phyloP scores from a whole-genome alignment of 2,888 invertebrate genomes.

The Conchocele bisecta region DNA sequence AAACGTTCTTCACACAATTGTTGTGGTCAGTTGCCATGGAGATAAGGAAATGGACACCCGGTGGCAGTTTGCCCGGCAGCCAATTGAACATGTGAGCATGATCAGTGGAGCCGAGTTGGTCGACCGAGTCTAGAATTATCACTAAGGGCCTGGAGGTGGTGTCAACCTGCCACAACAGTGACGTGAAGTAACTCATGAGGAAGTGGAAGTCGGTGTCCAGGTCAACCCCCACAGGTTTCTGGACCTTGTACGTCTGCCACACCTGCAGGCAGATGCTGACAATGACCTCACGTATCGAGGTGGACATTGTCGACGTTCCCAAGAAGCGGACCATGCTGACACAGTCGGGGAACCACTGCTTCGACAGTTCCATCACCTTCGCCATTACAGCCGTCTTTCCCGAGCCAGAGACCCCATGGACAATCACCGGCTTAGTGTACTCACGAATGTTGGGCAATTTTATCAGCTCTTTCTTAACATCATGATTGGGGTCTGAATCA shows the following conservation, averaged over 20 bases:
- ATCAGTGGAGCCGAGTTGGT: slow-evolving; percentile 68
- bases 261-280: slow-evolving; percentile 69
- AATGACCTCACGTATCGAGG: slow-evolving; percentile 62
- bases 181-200: slow-evolving; percentile 64
- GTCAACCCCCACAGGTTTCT: slow-evolving; percentile 60
- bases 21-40: slow-evolving; percentile 65
- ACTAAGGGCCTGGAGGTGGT: slow-evolving; percentile 61
- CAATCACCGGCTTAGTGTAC: slow-evolving; percentile 63
- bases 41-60: slow-evolving; percentile 66
- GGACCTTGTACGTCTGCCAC: slow-evolving; percentile 60
- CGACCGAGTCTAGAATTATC: slow-evolving; percentile 75
- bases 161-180: slow-evolving; percentile 69
- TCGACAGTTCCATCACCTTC: slow-evolving; percentile 57
- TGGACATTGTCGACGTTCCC: slow-evolving; percentile 69
- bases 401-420: slow-evolving; percentile 73
- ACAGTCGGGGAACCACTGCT: slow-evolving; percentile 64
- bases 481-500: slow-evolving; percentile 57
- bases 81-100: slow-evolving; percentile 70
- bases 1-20: slow-evolving; percentile 60
- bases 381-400: slow-evolving; percentile 78
- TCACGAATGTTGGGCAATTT: slow-evolving; percentile 31
- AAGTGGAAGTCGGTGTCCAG: slow-evolving; percentile 65
- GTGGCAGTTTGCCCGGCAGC: slow-evolving; percentile 70
- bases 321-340: slow-evolving; percentile 70
- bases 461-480: slow-evolving; percentile 39